Conservation (phyloP, 2,797 vertebrate species). For the Acrossocheilus fasciatus region DNA sequence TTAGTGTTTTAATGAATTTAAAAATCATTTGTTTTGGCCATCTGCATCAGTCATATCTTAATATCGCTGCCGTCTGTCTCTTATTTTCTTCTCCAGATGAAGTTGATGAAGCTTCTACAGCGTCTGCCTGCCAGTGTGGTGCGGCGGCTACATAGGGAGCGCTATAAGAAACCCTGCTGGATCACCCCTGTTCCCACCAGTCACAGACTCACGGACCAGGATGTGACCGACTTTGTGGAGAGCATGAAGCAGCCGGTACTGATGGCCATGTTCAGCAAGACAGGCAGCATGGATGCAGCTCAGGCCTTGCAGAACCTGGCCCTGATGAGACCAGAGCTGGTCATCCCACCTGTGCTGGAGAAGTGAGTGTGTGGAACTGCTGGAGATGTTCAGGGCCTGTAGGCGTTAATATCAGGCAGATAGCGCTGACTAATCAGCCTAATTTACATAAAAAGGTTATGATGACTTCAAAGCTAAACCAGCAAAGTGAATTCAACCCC, state of each 20-base stretch:
- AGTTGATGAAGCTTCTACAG: constrained; percentile 95
- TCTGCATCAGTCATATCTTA: neutral
- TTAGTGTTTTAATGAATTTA: neutral
- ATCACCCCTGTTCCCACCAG: constrained; percentile 88
- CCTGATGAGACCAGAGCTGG: constrained; percentile 92
- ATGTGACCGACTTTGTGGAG: constrained; percentile 91
- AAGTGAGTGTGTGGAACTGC: constrained; percentile 79
- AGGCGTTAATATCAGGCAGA: neutral
- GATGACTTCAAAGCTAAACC: neutral
- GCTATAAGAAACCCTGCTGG: constrained; percentile 89
- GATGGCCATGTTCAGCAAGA: constrained; percentile 98
- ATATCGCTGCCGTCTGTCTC: neutral
- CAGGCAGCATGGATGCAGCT: constrained; percentile 93
- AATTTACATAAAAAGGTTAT: neutral
- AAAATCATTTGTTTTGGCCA: neutral
- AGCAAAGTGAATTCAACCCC: neutral
- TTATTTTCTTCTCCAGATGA: constrained; percentile 77
- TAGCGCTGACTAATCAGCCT: neutral
- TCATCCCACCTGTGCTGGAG: constrained; percentile 95
- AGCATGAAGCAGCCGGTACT: constrained; percentile 94
- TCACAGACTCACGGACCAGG: constrained; percentile 89
- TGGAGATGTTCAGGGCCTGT: neutral
- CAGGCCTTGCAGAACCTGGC: constrained; percentile 96
- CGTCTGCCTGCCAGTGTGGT: constrained; percentile 90
- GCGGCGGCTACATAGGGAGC: constrained; percentile 91